Base-by-base conservation (phyloP, 1,140 invertebrate genomes). In the Apocrypta bakeri region DNA sequence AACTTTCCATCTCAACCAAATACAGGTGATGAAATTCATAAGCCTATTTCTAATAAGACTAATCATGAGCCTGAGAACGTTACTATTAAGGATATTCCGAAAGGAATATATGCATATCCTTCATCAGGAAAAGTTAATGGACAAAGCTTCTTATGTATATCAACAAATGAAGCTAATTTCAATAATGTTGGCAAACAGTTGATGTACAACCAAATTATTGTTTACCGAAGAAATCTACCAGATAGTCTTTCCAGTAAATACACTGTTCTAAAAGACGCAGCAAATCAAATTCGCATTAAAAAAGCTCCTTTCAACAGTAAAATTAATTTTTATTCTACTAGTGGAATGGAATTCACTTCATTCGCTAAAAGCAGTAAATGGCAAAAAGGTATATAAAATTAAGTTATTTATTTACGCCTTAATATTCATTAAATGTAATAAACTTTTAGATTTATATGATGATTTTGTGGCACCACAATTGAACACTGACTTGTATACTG, bases 71-170 rank as follows among this genome's bases (percentile, higher is more conserved):
- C 56, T n/a, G 37, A n/a, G 27, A 72, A 31, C 37, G 63, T 9
- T 66, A 79, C 42, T 75, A 78, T 12, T 11, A 61, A 68, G 0
- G 48, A 80, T 48, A 68, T 86, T 76, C 66, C 87, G 14, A 83
- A 89, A 27, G 92, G 90, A 17, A 89, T 88, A 7, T 98, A 98
- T 88, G 88, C 85, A 9, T 98, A 97, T 92, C 97, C 97, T 14
- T 73, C 91, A 0, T 95, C 94, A 3, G 97, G 96, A 0, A 91
- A 91, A 79, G 89, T 91, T 14, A 97, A 96, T 91, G 98, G 98
- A 0, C 98, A 99, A 90, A 96, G 95, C 42, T 96, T 98, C 84
- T 91, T 99, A 0, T 99, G 98, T 89, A 93, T 98, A 42, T 96
- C 95, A 0, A 91, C 98, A 8, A 92, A 94, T 61, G 88, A 92